Base-by-base conservation (phyloP, 2,113 vertebrate species). In the Crotalus viridis region DNA sequence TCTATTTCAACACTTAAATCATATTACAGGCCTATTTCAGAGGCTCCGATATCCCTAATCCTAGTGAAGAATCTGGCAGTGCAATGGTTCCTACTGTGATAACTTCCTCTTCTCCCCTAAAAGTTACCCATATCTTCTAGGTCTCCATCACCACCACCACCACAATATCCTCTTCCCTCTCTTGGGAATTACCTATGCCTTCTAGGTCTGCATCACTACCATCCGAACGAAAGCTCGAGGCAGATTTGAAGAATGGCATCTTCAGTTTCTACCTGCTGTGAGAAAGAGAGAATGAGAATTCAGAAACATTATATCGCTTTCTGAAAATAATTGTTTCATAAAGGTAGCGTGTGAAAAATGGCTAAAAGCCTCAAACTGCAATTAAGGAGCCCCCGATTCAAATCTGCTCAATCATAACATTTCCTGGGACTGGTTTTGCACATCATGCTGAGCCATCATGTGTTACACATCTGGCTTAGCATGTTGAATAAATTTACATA, bases 131-230 rank as follows among this genome's bases (percentile, higher is more conserved):
- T 95, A 51, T 96, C 96, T 93, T 98, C 98, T 59, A 95, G 24
- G 92, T 98, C 98, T 92, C 97, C 87, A 57, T 98, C 98, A 89
- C 98, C 98, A 95, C 91, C 95, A 33, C 33, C 39, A n/a, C 98
- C 97, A 74, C 64, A 81, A 43, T 81, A 81, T 43, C 33, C 33
- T 81, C 33, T 90, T 87, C 81, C 33, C n/a, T 87, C 48, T 26
- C n/a, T 61, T 87, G 54, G 85, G 90, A 87, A 59, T 55, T 97
- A 98, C 98, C 97, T 92, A 97, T 95, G 46, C 96, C 96, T 93
- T 98, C 98, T 56, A 95, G 22, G 93, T 98, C 98, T 91, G 96
- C 87, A 51, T 98, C 98, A 89, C 96, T 98, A 95, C 89, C 95
- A 10, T 98, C 97, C 86, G 98, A 97, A 33, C 81, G 81, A 85